Evolutionary conservation across 2,888 invertebrate species (phyloP), one percentile per base, ranked within the genome.

Genomic region (Argyresthia goedartella): DNA sequence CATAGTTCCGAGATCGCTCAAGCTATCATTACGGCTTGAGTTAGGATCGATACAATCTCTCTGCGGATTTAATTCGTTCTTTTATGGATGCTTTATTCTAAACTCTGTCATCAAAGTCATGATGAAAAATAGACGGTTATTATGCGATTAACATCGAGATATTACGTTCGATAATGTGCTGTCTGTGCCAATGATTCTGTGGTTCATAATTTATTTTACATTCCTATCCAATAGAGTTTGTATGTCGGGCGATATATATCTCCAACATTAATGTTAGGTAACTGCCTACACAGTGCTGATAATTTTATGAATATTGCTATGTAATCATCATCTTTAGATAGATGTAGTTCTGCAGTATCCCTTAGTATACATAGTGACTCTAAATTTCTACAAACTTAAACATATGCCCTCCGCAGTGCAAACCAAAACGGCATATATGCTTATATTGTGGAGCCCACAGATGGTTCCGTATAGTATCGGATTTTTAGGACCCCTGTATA

Each of bases 21-120:
- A 16, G 44, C 76, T 76, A 73, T 76, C 60, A 79, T 78, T 79
- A 78, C 62, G 56, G 76, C 74, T 73, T 25, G 67, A 60, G 53
- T 48, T 49, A 55, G 53, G 58, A 54, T 53, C 60, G 71, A 69
- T 73, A 70, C 60, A 59, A 69, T 74, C 67, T 64, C 53, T 57
- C 56, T 60, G 60, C 58, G 60, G 57, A 55, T 59, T 61, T 57
- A 59, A 62, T 59, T 60, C 57, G 57, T 59, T 44, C 14, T 44
- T 14, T 44, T 44, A 44, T 44, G 15, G 44, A 44, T 4, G 15
- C 44, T 44, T 44, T 15, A 44, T 44, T 10, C 44, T 44, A 44
- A 44, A 44, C 15, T 14, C 35, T 47, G 47, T 47, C 47, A 34
- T 35, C 35, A 35, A 25, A 35, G n/a, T 34, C 11, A 33, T 25